phyloP scores from a whole-genome alignment of 2,113 vertebrate genomes.

The Meles meles region DNA sequence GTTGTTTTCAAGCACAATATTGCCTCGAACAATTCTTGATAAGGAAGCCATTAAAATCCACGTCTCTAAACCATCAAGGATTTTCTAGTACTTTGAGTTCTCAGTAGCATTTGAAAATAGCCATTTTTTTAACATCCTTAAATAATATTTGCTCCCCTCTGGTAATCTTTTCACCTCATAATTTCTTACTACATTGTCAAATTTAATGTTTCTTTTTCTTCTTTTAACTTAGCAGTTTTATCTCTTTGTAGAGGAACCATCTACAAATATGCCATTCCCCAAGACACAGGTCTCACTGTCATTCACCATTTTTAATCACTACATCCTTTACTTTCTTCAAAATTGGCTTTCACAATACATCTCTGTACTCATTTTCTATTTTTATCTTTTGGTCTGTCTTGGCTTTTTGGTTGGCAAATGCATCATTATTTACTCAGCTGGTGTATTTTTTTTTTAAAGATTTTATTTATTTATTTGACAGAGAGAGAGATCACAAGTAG shows the following conservation, averaged over 20 bases:
- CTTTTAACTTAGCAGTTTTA: background rate
- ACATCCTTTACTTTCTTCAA: background rate
- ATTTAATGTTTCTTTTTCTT: background rate
- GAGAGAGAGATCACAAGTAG: too few species aligned
- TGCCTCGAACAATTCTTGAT: background rate
- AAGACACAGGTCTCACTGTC: background rate
- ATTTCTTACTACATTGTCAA: background rate
- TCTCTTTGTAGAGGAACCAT: background rate
- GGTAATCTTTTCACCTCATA: background rate
- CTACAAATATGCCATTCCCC: background rate
- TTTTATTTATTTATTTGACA: too few species aligned
- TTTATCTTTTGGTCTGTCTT: background rate
- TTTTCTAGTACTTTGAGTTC: background rate
- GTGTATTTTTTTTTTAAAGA: background rate
- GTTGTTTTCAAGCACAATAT: background rate
- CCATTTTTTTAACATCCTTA: background rate
- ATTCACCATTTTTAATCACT: background rate
- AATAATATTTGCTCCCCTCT: background rate
- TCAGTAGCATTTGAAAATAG: background rate
- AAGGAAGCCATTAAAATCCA: background rate
- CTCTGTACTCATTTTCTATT: background rate
- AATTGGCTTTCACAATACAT: background rate
- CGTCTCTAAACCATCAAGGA: background rate
- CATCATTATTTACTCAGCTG: background rate
- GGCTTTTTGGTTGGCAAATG: background rate